phyloP scores from a whole-genome alignment of 2,888 invertebrate genomes.

The Seira sanloemensis region DNA sequence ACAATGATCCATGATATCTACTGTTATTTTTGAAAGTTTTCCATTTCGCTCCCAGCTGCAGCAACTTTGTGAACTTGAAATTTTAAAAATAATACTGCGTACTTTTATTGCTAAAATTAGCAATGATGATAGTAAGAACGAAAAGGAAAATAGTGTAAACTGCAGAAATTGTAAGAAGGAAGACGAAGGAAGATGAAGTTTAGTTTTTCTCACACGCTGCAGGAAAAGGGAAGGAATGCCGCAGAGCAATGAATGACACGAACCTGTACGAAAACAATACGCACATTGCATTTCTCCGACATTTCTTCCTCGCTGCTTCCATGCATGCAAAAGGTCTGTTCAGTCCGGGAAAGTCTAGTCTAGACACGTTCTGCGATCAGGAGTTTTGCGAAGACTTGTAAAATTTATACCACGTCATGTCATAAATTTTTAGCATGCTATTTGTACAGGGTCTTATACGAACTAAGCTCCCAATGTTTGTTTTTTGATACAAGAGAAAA shows the following conservation, averaged over 20 bases:
- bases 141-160: not conserved
- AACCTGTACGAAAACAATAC: no score
- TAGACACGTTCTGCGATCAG: conserved; percentile 48
- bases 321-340: not conserved
- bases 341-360: no score
- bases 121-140: not conserved
- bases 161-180: no score
- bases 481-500: conserved; percentile 38
- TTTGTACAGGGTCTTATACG: conserved; percentile 66
- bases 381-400: conserved; percentile 50
- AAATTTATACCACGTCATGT: conserved; percentile 65
- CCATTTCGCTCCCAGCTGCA: no score
- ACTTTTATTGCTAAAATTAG: no score
- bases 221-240: conserved; percentile 29
- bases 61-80: no score
- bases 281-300: conserved; percentile 40
- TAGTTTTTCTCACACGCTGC: not conserved
- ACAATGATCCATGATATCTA: no score
- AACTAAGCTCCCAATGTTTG: conserved; percentile 9
- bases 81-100: no score
- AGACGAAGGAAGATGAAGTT: conserved; percentile 31
- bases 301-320: not conserved
- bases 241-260: no score
- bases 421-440: conserved; percentile 63
- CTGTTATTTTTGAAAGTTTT: no score